These are phyloP conservation scores for Sterna hirundo DNA, from an alignment of 2,113 vertebrate species.

Conservation along the genomic window DNA sequence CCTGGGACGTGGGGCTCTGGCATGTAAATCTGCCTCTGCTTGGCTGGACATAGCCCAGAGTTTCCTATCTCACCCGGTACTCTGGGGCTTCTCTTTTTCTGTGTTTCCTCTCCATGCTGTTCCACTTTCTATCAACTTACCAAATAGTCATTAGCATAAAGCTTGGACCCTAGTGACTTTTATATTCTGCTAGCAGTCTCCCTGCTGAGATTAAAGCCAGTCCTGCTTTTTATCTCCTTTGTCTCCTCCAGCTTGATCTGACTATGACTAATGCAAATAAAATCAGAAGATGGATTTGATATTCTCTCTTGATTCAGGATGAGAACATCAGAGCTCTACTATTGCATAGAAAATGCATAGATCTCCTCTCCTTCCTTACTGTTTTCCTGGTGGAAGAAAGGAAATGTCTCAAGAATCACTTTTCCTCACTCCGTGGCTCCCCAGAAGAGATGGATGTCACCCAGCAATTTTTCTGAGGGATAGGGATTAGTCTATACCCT, in stretches of 20 bases:
- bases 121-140: neutral
- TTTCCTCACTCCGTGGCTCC: neutral
- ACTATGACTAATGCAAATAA: neutral
- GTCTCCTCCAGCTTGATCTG: neutral
- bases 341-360: neutral
- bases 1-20: neutral
- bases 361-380: neutral
- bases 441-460: neutral
- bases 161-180: neutral
- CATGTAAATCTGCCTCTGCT: neutral
- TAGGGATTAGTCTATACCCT: neutral
- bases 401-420: neutral
- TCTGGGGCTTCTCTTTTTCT: neutral
- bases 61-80: neutral
- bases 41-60: neutral
- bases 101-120: neutral
- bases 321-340: neutral
- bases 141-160: neutral
- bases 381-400: neutral
- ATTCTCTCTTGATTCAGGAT: neutral
- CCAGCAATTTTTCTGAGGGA: neutral
- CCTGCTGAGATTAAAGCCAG: neutral
- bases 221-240: neutral
- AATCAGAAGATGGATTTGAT: neutral
- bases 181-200: neutral